Percentiles rank a stretch among this genome's conserved stretches.
Evolutionary conservation across 2,888 invertebrate genomes (phyloP).

Genomic region (Lordiphosa fenestrarum): DNA sequence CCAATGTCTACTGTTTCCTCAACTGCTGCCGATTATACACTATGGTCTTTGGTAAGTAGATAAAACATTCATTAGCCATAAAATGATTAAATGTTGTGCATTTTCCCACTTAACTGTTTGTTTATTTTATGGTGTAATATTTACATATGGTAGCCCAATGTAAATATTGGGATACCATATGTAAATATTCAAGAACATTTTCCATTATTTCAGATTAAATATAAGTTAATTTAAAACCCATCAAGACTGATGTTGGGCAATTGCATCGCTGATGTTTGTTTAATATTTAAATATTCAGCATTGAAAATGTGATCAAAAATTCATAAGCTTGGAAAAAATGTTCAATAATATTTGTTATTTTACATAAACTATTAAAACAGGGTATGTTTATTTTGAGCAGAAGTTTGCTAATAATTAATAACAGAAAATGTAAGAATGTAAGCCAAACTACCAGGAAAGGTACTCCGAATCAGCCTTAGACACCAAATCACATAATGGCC

Average conservation of each 20-base stretch:
- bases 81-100: too few species aligned
- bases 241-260: slow-evolving; percentile 7
- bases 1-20: too few species aligned
- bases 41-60: too few species aligned
- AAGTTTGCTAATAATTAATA: too few species aligned
- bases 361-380: too few species aligned
- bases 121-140: slow-evolving; percentile 8
- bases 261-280: slow-evolving; percentile 29
- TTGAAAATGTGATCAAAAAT: slow-evolving; percentile 46
- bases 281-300: slow-evolving; percentile 36
- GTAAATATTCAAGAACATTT: slow-evolving; percentile 27
- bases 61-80: too few species aligned
- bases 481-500: too few species aligned
- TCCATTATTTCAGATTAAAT: slow-evolving; percentile 25
- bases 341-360: slow-evolving; percentile 8
- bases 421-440: too few species aligned
- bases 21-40: too few species aligned
- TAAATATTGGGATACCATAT: slow-evolving; percentile 34
- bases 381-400: too few species aligned
- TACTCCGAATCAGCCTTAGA: too few species aligned
- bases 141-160: slow-evolving; percentile 6
- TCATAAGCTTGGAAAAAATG: slow-evolving; percentile 36
- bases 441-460: too few species aligned
- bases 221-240: slow-evolving; percentile 28
- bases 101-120: neutral